Base-by-base conservation (phyloP, 2,888 invertebrate species). In the Formica aserva region DNA sequence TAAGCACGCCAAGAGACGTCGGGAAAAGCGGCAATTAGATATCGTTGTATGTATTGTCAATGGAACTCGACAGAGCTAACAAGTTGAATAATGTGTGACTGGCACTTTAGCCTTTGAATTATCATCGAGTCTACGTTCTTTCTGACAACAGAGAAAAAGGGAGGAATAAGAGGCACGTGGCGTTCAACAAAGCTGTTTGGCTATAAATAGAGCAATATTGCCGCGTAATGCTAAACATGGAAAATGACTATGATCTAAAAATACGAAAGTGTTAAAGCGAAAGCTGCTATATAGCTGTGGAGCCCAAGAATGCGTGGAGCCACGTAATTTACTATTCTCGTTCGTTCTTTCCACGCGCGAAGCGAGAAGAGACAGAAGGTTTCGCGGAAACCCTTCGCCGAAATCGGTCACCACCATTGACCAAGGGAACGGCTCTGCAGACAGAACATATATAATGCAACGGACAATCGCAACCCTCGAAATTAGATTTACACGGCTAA, bases 371-470 rank as follows among this genome's bases (percentile, higher is more conserved):
- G 35, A 71, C 4, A 41, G 41, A 62, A 81, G 66, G 45, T 41
- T 77, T 55, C 35, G 29, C 48, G 71, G 29, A 35, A 55, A 55
- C 60, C 60, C 60, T 52, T 52, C n/a, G 65, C 65, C 62, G 67
- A 67, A 69, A 55, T 52, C 77, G 82, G 83, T 80, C 81, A 88
- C 86, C 80, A 74, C 77, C 78, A 69, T 72, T 80, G 83, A 45
- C 75, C 71, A 55, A 80, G 78, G 55, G 71, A 63, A 65, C 74
- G 75, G 72, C 82, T 82, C 83, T 84, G 88, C 86, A 89, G 88
- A 91, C 86, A 83, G 89, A 77, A 89, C 87, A 92, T 92, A 92
- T 92, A 92, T 92, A 92, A 92, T 92, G 91, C 91, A 92, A 55
- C 84, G 88, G 84, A 92, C 92, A 92, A 92, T 92, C 92, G 92